A percentile compares a stretch with the other conserved stretches of the same genome.
phyloP scores from a whole-genome alignment of 2,797 vertebrate genomes.

The Spheniscus humboldti region DNA sequence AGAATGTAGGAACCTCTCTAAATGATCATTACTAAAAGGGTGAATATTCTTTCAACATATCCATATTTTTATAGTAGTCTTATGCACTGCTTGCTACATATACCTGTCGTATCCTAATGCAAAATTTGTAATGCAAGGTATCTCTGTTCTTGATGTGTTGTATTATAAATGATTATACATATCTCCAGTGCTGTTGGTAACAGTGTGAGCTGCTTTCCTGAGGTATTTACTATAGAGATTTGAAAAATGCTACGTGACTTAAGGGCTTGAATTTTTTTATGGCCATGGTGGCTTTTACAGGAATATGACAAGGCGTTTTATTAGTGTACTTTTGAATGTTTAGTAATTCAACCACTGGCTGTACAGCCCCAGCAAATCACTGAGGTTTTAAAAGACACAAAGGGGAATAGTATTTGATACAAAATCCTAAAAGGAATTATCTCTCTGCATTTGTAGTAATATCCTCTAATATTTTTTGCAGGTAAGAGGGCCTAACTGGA shows the following conservation, averaged over 20 bases:
- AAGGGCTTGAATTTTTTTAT: constrained; percentile 1
- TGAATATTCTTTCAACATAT: constrained; percentile 8
- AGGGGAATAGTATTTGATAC: not conserved
- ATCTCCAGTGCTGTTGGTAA: not conserved
- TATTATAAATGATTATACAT: not conserved
- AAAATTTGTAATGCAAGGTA: not conserved
- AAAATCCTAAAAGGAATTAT: not conserved
- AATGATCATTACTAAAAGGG: constrained; percentile 16
- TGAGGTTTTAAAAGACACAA: not conserved
- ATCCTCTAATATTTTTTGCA: not conserved
- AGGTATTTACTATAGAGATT: not conserved
- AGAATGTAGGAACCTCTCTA: not conserved
- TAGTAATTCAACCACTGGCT: not conserved
- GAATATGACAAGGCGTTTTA: not conserved
- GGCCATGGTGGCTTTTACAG: not conserved
- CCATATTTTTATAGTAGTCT: not conserved
- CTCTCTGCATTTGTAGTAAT: not conserved
- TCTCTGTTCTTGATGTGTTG: not conserved
- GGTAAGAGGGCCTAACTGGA: not conserved
- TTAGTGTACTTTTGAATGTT: not conserved
- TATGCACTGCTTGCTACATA: not conserved
- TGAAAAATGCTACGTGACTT: not conserved
- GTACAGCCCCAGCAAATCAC: not conserved
- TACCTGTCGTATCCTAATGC: not conserved
- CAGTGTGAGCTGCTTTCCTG: not conserved